A percentile compares a stretch with the other conserved stretches of the same genome.
Evolutionary conservation across 2,797 vertebrate genomes (phyloP).

Genomic region (Pelodytes ibericus): DNA sequence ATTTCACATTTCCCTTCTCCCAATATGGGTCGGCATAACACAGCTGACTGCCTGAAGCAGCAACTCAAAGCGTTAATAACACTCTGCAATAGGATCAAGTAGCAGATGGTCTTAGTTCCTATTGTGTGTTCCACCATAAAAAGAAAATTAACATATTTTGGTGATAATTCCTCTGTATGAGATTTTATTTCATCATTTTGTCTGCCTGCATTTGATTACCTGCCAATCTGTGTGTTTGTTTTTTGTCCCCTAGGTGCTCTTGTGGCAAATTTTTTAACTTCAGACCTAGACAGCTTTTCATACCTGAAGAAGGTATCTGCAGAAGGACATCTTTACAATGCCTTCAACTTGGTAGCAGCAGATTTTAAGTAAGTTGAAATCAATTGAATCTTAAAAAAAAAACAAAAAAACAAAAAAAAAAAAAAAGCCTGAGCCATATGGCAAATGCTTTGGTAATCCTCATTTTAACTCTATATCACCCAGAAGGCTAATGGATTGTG

Average conservation of each 20-base stretch:
- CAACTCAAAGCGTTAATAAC: neutral
- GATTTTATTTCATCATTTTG: neutral
- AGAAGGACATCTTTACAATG: constrained; percentile 92
- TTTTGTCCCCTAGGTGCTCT: constrained; percentile 78
- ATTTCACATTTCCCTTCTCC: neutral
- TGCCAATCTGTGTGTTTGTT: neutral
- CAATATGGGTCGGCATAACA: neutral
- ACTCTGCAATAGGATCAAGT: neutral
- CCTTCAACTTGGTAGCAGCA: constrained; percentile 94
- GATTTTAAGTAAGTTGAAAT: constrained; percentile 88
- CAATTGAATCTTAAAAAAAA: neutral
- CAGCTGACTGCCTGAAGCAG: neutral
- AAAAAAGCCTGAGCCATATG: constrained; percentile 7
- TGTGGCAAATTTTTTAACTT: constrained; percentile 88
- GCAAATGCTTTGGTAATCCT: neutral
- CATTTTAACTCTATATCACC: neutral
- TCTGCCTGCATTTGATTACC: neutral
- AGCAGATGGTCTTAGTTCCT: constrained; percentile 3
- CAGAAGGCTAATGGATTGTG: neutral
- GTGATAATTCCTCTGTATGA: neutral
- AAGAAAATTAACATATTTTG: constrained; percentile 6
- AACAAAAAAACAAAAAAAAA: neutral
- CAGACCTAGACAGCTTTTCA: constrained; percentile 86
- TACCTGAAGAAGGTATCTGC: constrained; percentile 91
- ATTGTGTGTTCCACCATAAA: neutral